Evolutionary conservation across 1,140 invertebrate genomes (phyloP), one percentile per base, ranked within the genome.

Genomic region (Saccostrea echinata): DNA sequence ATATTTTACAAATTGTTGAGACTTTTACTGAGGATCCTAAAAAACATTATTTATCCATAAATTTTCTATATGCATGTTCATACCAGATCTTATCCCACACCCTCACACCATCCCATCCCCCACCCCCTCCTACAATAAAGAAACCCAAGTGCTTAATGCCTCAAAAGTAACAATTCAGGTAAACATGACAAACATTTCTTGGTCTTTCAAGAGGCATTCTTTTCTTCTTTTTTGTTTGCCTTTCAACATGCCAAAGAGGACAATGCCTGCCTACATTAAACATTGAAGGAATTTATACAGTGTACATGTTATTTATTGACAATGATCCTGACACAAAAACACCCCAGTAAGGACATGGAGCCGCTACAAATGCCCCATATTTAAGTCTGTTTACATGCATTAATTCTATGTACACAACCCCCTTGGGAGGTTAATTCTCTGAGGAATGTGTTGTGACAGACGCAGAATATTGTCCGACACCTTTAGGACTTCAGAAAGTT

Each of bases 331-430:
- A 27, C 27, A 33, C 24, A 4, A 18, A 30, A 27, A 33, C 16
- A 30, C 68, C 27, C 27, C 16, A 76, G 27, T 76, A 27, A 76
- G 68, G 68, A 76, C 68, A 76, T 16, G 68, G 6, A 30, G 9
- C 24, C 27, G 24, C 55, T 61, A 61, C 55, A 18, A 61, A 61
- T 61, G 55, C n/a, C 18, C 55, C n/a, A 6, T 18, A 61, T 43
- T 43, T 61, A 61, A 30, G 24, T 76, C 68, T 76, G 68, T 76
- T 76, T 76, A 76, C 68, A 9, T 76, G 27, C 27, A 27, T 16
- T 76, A 30, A 76, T 27, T 76, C 68, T 76, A 27, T 76, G 24
- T 76, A 76, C 68, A 76, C 27, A 76, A 33, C 68, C 68, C 68
- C 68, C 64, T 30, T 27, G 13, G 2, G 24, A 76, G 68, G 24